Evolutionary conservation across 2,113 vertebrate genomes (phyloP).

Genomic region (Eublepharis macularius): DNA sequence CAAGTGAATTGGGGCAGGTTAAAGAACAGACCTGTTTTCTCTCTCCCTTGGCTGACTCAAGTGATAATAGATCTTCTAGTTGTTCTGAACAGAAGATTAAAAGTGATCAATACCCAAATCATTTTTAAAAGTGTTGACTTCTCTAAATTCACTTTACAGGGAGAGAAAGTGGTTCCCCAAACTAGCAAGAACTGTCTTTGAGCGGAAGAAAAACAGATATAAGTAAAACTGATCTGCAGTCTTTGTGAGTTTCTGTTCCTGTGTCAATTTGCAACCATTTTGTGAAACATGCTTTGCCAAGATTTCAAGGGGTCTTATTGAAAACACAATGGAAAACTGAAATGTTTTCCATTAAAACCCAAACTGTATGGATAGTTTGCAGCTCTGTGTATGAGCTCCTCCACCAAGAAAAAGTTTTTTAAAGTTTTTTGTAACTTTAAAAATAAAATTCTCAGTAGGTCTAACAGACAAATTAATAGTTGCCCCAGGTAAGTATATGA

Average conservation of each 20-base stretch:
- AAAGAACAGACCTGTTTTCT: conserved; percentile 69
- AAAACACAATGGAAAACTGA: not conserved
- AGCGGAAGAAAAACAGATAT: no score
- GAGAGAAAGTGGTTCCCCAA: not conserved
- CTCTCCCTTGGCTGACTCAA: conserved; percentile 50
- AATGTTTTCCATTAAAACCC: not conserved
- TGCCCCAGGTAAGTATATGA: not conserved
- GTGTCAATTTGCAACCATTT: not conserved
- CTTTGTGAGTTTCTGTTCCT: not conserved
- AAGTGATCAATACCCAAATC: conserved; percentile 77
- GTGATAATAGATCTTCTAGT: conserved; percentile 65
- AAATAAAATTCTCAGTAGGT: not conserved
- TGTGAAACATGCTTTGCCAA: not conserved
- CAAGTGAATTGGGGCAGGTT: conserved; percentile 75
- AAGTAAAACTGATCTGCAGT: not conserved
- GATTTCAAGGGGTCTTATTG: not conserved
- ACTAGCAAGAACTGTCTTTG: conserved; percentile 12
- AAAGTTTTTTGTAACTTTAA: conserved; percentile 39
- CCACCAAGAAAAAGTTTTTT: not conserved
- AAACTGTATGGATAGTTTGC: not conserved
- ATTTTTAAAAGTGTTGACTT: conserved; percentile 65
- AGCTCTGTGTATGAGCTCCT: not conserved
- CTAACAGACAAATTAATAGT: conserved; percentile 11
- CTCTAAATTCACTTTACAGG: conserved; percentile 61
- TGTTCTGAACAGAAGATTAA: conserved; percentile 72